These are phyloP conservation scores for Neoscelio sp. DNA, from an alignment of 2,888 invertebrate genomes.

Conservation along the genomic window DNA sequence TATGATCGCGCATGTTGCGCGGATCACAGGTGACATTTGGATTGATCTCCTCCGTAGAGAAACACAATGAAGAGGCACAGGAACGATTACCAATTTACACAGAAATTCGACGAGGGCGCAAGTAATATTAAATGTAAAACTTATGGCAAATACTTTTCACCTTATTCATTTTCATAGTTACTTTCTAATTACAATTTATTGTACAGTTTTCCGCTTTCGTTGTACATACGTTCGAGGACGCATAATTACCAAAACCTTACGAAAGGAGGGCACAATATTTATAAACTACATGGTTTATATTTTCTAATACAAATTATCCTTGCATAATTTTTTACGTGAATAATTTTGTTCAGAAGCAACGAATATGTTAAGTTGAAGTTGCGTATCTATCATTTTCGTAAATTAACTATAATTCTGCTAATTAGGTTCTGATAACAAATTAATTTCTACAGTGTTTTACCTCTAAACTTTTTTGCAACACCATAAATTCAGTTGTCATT, in stretches of 20 bases:
- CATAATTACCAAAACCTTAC: conserved; percentile 1
- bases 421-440: too few species aligned
- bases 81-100: conserved; percentile 30
- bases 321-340: background rate
- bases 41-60: conserved; percentile 55
- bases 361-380: too few species aligned
- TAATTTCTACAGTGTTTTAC: too few species aligned
- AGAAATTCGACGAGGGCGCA: conserved; percentile 53
- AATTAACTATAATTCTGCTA: too few species aligned
- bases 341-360: too few species aligned
- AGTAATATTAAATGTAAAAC: conserved; percentile 63
- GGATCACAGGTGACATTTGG: conserved; percentile 47
- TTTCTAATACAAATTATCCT: background rate
- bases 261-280: conserved; percentile 39
- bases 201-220: too few species aligned
- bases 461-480: too few species aligned
- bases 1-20: conserved; percentile 61
- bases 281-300: conserved; percentile 25
- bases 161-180: background rate
- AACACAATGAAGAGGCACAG: conserved; percentile 56
- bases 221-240: background rate
- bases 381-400: too few species aligned
- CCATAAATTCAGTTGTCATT: too few species aligned
- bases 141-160: conserved; percentile 26
- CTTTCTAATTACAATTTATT: background rate